phyloP scores from a whole-genome alignment of 1,140 invertebrate species.

The Platyura marginata region DNA sequence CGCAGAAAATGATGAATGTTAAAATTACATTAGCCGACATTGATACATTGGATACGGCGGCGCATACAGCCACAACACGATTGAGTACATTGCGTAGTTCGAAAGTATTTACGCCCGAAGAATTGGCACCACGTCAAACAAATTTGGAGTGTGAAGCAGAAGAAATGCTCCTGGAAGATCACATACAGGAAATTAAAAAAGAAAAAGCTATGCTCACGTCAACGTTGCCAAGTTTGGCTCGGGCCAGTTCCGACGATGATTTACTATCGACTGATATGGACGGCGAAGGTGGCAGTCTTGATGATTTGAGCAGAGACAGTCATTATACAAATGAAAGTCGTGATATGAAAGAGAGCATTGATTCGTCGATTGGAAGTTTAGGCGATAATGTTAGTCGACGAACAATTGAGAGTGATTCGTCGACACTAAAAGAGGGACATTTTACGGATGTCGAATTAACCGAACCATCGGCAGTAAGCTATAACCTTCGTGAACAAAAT shows the following conservation, averaged over 20 bases:
- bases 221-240: constrained; percentile 49
- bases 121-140: constrained; percentile 24
- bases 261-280: constrained; percentile 54
- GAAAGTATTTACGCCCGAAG: constrained; percentile 47
- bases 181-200: constrained; percentile 56
- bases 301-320: constrained; percentile 29
- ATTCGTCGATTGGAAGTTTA: constrained; percentile 4
- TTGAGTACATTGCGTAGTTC: constrained; percentile 53
- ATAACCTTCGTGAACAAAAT: constrained; percentile 6
- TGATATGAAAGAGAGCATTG: constrained; percentile 5
- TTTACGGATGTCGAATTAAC: neutral
- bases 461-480: constrained; percentile 1
- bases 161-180: constrained; percentile 46
- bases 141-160: constrained; percentile 16
- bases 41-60: constrained; percentile 65
- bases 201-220: constrained; percentile 68
- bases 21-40: constrained; percentile 70
- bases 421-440: neutral
- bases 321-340: neutral
- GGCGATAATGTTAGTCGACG: neutral
- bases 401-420: neutral
- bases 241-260: constrained; percentile 71
- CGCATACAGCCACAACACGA: constrained; percentile 53
- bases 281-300: constrained; percentile 42
- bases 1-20: constrained; percentile 49